These are phyloP conservation scores for Leptinotarsa texana DNA, from an alignment of 1,140 invertebrate genomes.

Conservation along the genomic window DNA sequence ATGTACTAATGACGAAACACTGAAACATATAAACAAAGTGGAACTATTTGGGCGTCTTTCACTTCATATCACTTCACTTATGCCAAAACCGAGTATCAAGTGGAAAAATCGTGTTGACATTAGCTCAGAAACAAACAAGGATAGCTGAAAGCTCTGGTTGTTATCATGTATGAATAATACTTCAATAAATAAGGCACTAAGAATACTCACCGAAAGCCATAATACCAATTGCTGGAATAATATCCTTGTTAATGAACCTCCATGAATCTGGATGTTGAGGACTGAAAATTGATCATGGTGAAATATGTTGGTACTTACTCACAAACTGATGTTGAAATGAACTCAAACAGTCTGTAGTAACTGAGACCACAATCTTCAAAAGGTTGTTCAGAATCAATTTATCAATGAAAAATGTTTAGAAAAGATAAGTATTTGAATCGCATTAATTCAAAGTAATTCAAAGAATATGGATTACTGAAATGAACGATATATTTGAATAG, in stretches of 20 bases:
- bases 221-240: conserved; percentile 82
- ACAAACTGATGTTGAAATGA: background rate
- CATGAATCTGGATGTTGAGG: conserved; percentile 71
- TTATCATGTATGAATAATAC: no score
- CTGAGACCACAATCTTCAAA: background rate
- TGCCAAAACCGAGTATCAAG: no score
- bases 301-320: background rate
- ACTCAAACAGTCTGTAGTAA: background rate
- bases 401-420: background rate
- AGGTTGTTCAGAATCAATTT: background rate
- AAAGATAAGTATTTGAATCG: background rate
- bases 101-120: no score
- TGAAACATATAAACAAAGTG: no score
- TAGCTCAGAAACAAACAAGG: no score
- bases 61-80: no score
- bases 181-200: background rate
- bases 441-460: background rate
- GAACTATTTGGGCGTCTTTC: no score
- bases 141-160: no score
- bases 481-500: no score
- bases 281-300: conserved; percentile 57
- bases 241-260: conserved; percentile 74
- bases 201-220: conserved; percentile 75
- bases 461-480: background rate
- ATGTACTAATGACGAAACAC: no score